Evolutionary conservation across 2,113 vertebrate species (phyloP).

Genomic region (Rhinoptilus africanus): DNA sequence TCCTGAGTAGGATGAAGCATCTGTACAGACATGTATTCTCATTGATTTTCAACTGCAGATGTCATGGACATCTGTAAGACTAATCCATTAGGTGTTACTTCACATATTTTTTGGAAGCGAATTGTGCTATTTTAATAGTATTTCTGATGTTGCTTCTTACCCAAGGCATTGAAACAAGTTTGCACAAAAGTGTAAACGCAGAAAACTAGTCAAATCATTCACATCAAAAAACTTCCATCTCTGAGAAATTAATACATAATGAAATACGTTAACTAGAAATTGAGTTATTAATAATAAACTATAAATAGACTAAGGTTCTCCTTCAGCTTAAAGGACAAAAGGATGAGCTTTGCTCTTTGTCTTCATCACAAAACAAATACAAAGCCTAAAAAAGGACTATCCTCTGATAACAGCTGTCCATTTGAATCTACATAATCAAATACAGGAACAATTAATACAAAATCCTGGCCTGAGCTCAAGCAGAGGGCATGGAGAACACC

Average conservation of each 20-base stretch:
- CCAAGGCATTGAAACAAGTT: neutral
- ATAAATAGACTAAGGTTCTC: neutral
- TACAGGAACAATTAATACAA: neutral
- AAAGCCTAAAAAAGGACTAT: neutral
- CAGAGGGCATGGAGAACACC: neutral
- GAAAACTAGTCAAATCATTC: neutral
- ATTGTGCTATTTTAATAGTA: neutral
- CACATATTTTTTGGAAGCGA: neutral
- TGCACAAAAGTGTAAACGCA: neutral
- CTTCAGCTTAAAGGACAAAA: neutral
- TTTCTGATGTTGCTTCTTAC: neutral
- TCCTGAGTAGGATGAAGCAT: neutral
- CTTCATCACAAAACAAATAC: neutral
- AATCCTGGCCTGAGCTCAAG: neutral
- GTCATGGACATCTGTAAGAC: neutral
- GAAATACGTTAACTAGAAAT: neutral
- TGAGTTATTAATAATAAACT: neutral
- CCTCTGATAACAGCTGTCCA: neutral
- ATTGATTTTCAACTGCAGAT: neutral
- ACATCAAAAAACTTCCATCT: neutral
- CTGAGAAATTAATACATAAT: neutral
- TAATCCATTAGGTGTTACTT: neutral
- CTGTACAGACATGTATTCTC: neutral
- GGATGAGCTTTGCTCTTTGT: neutral
- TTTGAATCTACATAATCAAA: neutral